Conservation (phyloP, 2,888 invertebrate genomes). For the Beris morrisii region DNA sequence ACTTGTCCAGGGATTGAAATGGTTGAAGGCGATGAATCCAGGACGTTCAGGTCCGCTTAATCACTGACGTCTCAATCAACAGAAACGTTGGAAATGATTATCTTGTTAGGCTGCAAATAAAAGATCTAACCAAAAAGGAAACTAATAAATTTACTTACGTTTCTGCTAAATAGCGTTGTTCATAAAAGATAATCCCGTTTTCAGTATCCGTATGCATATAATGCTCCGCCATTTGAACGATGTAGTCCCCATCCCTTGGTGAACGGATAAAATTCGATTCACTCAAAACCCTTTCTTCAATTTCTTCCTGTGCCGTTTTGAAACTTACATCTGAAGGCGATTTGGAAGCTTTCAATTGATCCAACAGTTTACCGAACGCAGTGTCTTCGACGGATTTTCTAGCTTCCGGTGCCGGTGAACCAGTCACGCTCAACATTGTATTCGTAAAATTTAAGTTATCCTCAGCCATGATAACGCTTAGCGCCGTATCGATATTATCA, state of each 20-base stretch:
- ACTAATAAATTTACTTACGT: constrained; percentile 44
- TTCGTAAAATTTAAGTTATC: constrained; percentile 50
- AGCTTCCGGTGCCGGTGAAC: constrained; percentile 34
- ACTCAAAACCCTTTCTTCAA: not conserved
- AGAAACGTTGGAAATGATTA: not conserved
- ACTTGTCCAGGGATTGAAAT: too few species aligned
- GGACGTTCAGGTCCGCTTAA: not conserved
- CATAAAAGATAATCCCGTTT: constrained; percentile 70
- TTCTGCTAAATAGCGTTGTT: constrained; percentile 58
- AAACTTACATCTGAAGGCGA: constrained; percentile 44
- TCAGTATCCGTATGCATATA: constrained; percentile 75
- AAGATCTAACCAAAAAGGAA: not conserved
- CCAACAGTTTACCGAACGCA: constrained; percentile 41
- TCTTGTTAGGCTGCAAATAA: too few species aligned
- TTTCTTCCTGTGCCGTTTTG: constrained; percentile 43
- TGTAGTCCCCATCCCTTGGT: constrained; percentile 45
- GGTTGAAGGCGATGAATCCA: not conserved
- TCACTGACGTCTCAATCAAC: not conserved
- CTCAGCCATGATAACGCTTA: constrained; percentile 46
- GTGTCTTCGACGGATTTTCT: constrained; percentile 26
- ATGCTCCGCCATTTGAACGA: constrained; percentile 65
- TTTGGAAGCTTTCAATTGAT: constrained; percentile 42
- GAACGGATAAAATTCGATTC: constrained; percentile 43
- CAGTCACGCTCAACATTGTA: constrained; percentile 40
- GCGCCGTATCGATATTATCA: constrained; percentile 47